Evolutionary conservation across 2,113 vertebrate species (phyloP).

Genomic region (Ammodytes marinus): DNA sequence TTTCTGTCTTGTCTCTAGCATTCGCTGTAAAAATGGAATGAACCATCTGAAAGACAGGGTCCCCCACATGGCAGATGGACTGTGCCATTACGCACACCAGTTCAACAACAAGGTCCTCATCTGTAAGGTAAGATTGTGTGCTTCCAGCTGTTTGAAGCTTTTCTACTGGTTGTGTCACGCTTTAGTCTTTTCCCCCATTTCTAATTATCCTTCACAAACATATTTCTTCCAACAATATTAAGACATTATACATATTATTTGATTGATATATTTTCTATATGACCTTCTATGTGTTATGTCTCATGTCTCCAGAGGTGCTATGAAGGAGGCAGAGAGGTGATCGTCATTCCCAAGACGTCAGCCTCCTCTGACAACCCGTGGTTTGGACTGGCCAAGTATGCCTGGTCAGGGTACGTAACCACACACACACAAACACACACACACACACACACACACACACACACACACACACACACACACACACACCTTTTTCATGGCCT

Average conservation of each 20-base stretch:
- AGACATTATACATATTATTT: too few species aligned
- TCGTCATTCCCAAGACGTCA: constrained; percentile 87
- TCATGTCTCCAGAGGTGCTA: constrained; percentile 82
- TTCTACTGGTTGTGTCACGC: background rate
- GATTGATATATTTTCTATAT: background rate
- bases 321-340: constrained; percentile 86
- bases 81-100: constrained; percentile 87
- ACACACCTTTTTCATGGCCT: background rate
- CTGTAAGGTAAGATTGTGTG: constrained; percentile 82
- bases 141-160: background rate
- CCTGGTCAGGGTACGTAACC: constrained; percentile 87
- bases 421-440: background rate
- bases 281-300: background rate
- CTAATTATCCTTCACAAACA: background rate
- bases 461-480: background rate
- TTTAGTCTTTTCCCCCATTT: background rate
- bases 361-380: constrained; percentile 86
- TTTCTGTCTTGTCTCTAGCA: constrained; percentile 61
- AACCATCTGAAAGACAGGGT: constrained; percentile 87
- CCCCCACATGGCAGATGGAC: constrained; percentile 84
- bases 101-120: constrained; percentile 89
- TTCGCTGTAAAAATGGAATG: constrained; percentile 88
- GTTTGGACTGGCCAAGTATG: constrained; percentile 88
- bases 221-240: background rate
- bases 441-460: background rate